Conservation (phyloP, 2,113 vertebrate genomes). For the Peucedramus taeniatus region DNA sequence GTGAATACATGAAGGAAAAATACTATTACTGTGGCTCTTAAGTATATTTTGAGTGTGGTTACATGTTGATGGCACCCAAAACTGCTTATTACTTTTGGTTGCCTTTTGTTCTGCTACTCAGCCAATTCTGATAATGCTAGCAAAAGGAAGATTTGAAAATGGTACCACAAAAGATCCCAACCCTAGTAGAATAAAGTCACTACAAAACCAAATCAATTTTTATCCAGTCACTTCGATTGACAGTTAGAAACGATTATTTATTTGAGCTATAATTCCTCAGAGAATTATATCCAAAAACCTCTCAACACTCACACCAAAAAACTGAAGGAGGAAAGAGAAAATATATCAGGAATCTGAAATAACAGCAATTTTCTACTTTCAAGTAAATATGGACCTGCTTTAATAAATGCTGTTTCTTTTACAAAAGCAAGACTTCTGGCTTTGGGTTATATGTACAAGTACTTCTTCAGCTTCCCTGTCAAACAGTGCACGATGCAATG, state of each 20-base stretch:
- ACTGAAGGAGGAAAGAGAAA: not conserved
- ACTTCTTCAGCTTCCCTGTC: not conserved
- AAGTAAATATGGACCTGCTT: not conserved
- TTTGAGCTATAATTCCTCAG: not conserved
- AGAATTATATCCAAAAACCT: not conserved
- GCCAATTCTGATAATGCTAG: not conserved
- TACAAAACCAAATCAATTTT: not conserved
- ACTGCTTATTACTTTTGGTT: not conserved
- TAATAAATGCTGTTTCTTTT: not conserved
- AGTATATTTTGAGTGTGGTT: not conserved
- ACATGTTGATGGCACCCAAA: not conserved
- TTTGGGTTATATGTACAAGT: not conserved
- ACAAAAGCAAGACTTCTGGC: accelerated
- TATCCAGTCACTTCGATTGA: not conserved
- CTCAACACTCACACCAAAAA: not conserved
- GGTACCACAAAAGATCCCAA: not conserved
- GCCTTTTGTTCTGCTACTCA: not conserved
- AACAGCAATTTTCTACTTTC: not conserved
- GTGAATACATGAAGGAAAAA: not conserved
- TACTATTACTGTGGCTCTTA: not conserved
- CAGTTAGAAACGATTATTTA: not conserved
- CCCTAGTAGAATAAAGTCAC: not conserved
- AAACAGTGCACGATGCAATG: accelerated
- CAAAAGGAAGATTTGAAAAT: not conserved
- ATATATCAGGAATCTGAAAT: not conserved